Evolutionary conservation across 2,888 invertebrate species (phyloP).

Genomic region (Oscheius sp.): DNA sequence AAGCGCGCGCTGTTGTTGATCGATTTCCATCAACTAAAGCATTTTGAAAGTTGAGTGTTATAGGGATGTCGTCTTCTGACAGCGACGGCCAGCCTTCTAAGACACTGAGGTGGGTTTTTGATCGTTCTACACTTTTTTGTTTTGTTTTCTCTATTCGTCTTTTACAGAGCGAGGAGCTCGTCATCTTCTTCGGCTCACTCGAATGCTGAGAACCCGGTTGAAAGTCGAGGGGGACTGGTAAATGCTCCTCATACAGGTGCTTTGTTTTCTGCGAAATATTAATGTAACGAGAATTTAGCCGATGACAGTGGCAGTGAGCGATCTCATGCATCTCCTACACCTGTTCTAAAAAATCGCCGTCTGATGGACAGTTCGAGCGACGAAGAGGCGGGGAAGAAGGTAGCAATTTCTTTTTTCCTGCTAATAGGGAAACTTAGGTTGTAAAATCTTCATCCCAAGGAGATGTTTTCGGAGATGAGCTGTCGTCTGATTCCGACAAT

Average conservation of each 20-base stretch:
- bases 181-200: constrained; percentile 25
- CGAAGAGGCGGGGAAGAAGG: constrained; percentile 3
- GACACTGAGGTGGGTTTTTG: neutral
- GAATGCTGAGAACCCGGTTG: neutral
- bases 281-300: neutral
- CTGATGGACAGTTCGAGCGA: constrained; percentile 31
- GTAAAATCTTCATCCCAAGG: neutral
- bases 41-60: neutral
- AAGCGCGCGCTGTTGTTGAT: neutral
- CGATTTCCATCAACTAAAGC: neutral
- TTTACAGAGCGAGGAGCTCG: neutral
- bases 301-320: constrained; percentile 13
- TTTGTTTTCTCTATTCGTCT: no score
- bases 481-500: constrained; percentile 44
- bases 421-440: neutral
- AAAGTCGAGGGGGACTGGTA: neutral
- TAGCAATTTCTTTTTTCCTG: neutral
- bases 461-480: constrained; percentile 49
- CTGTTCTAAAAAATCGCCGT: neutral
- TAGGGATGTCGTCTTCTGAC: no score
- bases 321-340: constrained; percentile 25
- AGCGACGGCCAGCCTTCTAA: neutral
- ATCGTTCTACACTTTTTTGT: no score
- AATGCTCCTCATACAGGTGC: neutral
- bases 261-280: neutral